phyloP scores from a whole-genome alignment of 1,140 invertebrate genomes.

The Heliothis subflexa region DNA sequence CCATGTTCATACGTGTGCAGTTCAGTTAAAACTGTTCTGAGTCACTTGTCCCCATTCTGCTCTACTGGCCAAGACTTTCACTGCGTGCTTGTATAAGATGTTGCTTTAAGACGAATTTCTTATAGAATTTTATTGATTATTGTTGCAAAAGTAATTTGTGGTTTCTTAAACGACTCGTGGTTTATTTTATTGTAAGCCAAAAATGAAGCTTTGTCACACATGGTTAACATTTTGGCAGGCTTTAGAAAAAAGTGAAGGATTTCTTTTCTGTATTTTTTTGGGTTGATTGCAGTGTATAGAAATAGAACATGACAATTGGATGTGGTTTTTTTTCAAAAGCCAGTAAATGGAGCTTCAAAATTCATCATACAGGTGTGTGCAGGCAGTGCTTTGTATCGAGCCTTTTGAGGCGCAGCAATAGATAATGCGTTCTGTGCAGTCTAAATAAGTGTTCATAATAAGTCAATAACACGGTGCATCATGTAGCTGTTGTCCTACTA shows the following conservation, averaged over 20 bases:
- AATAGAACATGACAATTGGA: neutral
- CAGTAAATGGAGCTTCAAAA: conserved; percentile 1
- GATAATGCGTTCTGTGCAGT: conserved; percentile 10
- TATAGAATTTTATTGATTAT: conserved; percentile 36
- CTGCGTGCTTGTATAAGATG: conserved; percentile 50
- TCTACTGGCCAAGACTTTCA: conserved; percentile 62
- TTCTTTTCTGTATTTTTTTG: neutral
- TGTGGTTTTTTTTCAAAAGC: neutral
- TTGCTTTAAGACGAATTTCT: conserved; percentile 41
- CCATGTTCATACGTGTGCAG: conserved; percentile 29
- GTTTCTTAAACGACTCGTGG: neutral
- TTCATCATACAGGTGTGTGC: neutral
- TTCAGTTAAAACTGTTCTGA: conserved; percentile 39
- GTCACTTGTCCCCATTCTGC: conserved; percentile 61
- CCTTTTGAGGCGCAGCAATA: neutral
- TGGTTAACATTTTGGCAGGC: neutral
- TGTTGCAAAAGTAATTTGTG: conserved; percentile 5
- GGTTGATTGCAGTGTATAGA: neutral
- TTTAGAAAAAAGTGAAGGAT: neutral
- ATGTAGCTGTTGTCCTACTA: neutral
- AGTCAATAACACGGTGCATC: neutral
- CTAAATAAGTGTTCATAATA: conserved; percentile 4
- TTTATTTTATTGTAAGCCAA: neutral
- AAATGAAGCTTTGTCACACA: neutral
- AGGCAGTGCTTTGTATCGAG: neutral